Evolutionary conservation across 2,797 vertebrate species (phyloP).

Genomic region (Phalloptychus januarius): DNA sequence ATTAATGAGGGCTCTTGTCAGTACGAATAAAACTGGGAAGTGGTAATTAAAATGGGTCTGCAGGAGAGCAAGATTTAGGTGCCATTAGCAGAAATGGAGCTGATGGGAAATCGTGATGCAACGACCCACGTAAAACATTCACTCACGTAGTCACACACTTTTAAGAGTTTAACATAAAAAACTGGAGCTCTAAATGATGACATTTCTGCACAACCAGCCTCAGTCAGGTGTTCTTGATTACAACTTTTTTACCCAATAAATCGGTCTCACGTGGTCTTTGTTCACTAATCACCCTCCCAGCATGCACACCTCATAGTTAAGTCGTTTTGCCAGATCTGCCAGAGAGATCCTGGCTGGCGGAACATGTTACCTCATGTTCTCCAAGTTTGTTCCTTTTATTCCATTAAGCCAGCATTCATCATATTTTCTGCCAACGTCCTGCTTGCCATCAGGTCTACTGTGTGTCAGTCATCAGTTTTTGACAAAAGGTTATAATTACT

Average conservation of each 20-base stretch:
- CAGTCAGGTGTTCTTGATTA: background rate
- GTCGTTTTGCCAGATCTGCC: background rate
- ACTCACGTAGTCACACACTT: background rate
- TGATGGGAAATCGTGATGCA: slow-evolving; percentile 21
- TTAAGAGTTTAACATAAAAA: background rate
- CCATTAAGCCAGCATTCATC: background rate
- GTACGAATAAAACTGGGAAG: slow-evolving; percentile 40
- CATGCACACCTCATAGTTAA: background rate
- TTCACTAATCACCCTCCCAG: background rate
- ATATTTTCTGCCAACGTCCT: background rate
- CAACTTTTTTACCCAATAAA: background rate
- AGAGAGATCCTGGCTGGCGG: background rate
- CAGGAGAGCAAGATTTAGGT: slow-evolving; percentile 33
- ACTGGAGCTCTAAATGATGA: background rate
- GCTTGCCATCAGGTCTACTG: background rate
- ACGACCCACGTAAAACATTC: slow-evolving; percentile 5
- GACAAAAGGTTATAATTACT: background rate
- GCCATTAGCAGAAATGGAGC: slow-evolving; percentile 25
- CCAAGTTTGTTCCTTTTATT: background rate
- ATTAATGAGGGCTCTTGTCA: slow-evolving; percentile 57
- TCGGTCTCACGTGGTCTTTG: background rate
- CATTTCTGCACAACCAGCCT: background rate
- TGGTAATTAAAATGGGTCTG: slow-evolving; percentile 56
- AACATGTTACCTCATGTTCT: background rate
- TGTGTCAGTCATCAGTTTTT: background rate